Conservation (phyloP, 2,797 vertebrate species). For the Discoglossus pictus region DNA sequence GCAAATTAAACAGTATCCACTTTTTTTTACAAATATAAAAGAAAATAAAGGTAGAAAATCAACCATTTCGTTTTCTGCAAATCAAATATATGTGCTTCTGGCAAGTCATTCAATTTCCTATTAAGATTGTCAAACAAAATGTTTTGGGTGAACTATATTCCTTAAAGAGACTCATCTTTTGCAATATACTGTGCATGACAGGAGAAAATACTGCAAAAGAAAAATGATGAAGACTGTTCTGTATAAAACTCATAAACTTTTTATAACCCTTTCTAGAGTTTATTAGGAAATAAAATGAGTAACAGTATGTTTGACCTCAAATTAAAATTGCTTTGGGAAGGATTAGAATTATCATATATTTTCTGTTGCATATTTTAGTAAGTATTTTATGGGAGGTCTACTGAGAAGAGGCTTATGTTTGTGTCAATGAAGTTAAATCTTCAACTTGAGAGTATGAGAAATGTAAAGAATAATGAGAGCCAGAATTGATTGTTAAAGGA, state of each 20-base stretch:
- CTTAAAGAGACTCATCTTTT: slow-evolving; percentile 16
- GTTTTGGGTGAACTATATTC: slow-evolving; percentile 7
- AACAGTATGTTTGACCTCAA: slow-evolving; percentile 52
- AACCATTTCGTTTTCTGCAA: background rate
- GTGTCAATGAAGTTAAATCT: slow-evolving; percentile 17
- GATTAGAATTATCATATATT: slow-evolving; percentile 38
- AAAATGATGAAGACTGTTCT: slow-evolving; percentile 53
- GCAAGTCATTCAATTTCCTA: slow-evolving; percentile 6
- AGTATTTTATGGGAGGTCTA: slow-evolving; percentile 6
- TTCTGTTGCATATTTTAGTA: slow-evolving; percentile 20
- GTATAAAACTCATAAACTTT: slow-evolving; percentile 60
- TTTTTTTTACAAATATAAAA: background rate
- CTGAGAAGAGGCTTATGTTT: slow-evolving; percentile 5
- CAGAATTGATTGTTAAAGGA: background rate
- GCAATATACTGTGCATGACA: slow-evolving; percentile 7
- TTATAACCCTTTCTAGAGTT: slow-evolving; percentile 51
- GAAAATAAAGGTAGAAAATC: slow-evolving; percentile 6
- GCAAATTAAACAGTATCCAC: background rate
- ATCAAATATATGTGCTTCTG: slow-evolving; percentile 13
- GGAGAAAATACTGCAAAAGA: slow-evolving; percentile 16
- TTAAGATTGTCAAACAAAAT: background rate
- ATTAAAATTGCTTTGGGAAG: slow-evolving; percentile 53
- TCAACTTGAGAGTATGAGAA: background rate
- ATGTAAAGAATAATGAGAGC: background rate
- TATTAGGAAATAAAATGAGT: slow-evolving; percentile 58